These are phyloP conservation scores for Minunthozetes semirufus DNA, from an alignment of 2,888 invertebrate genomes.

Conservation along the genomic window DNA sequence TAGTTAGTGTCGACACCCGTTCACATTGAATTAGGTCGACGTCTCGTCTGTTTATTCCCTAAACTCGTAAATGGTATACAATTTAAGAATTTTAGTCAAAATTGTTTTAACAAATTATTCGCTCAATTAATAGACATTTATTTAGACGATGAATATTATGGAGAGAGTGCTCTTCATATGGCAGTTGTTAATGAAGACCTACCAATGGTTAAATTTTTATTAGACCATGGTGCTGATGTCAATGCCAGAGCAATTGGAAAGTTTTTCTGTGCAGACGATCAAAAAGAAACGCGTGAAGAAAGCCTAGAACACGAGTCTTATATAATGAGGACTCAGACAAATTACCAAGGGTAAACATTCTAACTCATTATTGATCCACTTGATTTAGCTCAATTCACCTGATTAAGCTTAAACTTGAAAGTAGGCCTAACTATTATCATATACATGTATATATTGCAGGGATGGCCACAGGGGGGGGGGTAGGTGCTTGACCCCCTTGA, in stretches of 20 bases:
- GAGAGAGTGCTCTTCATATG: conserved; percentile 93
- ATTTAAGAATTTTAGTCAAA: not conserved
- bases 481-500: too few species aligned
- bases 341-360: conserved; percentile 65
- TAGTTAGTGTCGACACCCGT: conserved; percentile 75
- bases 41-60: conserved; percentile 83
- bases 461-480: too few species aligned
- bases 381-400: too few species aligned
- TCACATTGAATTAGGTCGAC: conserved; percentile 85
- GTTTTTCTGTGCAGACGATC: conserved; percentile 97
- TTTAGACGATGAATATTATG: conserved; percentile 93
- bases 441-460: too few species aligned
- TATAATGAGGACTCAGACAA: conserved; percentile 68
- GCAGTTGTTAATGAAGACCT: conserved; percentile 98
- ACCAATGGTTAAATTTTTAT: conserved; percentile 87
- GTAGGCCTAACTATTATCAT: too few species aligned
- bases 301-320: conserved; percentile 86
- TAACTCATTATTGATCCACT: not conserved
- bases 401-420: too few species aligned
- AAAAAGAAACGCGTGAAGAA: conserved; percentile 79
- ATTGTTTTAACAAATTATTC: not conserved
- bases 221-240: conserved; percentile 84
- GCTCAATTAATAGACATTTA: conserved; percentile 60
- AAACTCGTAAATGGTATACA: conserved; percentile 71
- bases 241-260: conserved; percentile 89